These are phyloP conservation scores for Conus ventricosus DNA, from an alignment of 1,140 invertebrate genomes.

Conservation along the genomic window DNA sequence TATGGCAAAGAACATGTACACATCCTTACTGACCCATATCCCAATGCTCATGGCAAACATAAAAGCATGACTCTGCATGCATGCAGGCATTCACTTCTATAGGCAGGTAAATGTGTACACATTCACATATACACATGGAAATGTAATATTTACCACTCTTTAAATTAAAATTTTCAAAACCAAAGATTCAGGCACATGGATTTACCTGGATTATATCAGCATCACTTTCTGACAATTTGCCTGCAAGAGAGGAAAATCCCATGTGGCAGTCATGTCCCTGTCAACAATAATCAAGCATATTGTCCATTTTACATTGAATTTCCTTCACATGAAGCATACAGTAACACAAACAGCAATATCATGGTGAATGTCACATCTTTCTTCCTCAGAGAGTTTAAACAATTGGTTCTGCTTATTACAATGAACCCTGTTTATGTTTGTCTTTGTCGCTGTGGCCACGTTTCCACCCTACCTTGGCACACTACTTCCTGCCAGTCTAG, in stretches of 20 bases:
- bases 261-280: conserved; percentile 27
- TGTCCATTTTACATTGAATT: neutral
- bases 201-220: conserved; percentile 21
- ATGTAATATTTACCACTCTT: neutral
- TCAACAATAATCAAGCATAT: neutral
- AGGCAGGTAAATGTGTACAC: neutral
- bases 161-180: neutral
- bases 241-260: neutral
- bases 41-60: too few relatives aligned
- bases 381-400: neutral
- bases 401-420: too few relatives aligned
- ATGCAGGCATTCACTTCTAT: neutral
- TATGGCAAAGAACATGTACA: too few relatives aligned
- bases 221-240: neutral
- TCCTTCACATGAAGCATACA: neutral
- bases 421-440: too few relatives aligned
- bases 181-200: neutral
- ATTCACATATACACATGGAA: neutral
- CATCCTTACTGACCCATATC: too few relatives aligned
- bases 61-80: neutral
- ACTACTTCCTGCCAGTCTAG: too few relatives aligned
- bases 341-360: neutral
- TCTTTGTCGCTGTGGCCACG: too few relatives aligned
- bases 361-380: neutral
- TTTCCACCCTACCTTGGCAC: too few relatives aligned